These are phyloP conservation scores for Crotalus tigris DNA, from an alignment of 2,113 vertebrate species.

Conservation along the genomic window DNA sequence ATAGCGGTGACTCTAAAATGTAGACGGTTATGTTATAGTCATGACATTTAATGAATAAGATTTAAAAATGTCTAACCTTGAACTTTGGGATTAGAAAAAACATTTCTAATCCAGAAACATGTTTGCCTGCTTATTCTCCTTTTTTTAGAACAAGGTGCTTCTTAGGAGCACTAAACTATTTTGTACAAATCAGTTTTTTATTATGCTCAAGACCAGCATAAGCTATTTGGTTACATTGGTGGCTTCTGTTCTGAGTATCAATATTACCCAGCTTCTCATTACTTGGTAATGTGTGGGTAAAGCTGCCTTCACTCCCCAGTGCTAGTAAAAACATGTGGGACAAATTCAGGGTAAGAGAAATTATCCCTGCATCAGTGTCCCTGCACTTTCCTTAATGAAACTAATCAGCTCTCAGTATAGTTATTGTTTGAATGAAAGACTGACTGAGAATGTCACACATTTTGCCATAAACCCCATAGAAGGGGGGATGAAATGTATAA, in stretches of 20 bases:
- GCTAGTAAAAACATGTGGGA: background rate
- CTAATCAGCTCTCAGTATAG: background rate
- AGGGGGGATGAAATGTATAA: background rate
- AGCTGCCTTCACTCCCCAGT: background rate
- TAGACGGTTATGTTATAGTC: background rate
- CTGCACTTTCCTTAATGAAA: background rate
- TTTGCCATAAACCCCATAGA: background rate
- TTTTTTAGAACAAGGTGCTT: background rate
- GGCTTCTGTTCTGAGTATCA: background rate
- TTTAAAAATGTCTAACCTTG: background rate
- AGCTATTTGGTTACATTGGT: background rate
- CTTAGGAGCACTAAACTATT: background rate
- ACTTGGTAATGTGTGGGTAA: background rate
- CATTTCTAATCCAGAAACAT: background rate
- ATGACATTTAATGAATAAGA: background rate
- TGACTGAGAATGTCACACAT: background rate
- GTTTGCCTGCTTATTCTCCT: background rate
- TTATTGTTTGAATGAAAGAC: background rate
- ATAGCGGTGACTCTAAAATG: background rate
- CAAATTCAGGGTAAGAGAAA: background rate
- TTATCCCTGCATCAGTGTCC: background rate
- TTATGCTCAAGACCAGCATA: background rate
- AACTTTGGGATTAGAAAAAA: background rate
- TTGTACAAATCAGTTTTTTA: background rate
- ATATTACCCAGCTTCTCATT: background rate